Base-by-base conservation (phyloP, 2,888 invertebrate genomes). In the Acronicta alni region DNA sequence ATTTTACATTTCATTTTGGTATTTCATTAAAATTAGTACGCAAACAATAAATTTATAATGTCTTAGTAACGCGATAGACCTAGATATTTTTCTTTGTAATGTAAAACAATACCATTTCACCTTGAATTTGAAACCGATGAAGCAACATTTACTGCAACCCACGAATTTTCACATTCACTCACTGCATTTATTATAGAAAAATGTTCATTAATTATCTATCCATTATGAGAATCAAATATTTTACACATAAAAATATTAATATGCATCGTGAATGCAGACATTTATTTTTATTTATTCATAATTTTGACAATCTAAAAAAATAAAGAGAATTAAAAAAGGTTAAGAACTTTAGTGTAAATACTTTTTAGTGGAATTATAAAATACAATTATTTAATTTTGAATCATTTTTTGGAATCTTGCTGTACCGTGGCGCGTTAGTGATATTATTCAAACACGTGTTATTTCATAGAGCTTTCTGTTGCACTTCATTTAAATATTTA, bases 261-360 rank as follows among this genome's bases (percentile, higher is more conserved):
- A 30, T 38, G 46, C 69, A 67, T 63, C 44, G 41, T 51, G 42
- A 30, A 26, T 35, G 35, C 15, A 43, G 42, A 58, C 26, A 46
- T 46, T 44, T 54, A 53, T 51, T 71, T 71, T 46, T 45, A 45
- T 46, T 42, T 46, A 38, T n/a, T 65, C 38, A 52, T 55, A 72
- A 37, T 66, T 55, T 60, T 68, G 60, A 5, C 23, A 1, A 39
- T 37, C 15, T 38, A 37, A 30, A 43, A 65, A 61, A 15, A 14
- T 8, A 7, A 32, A 12, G 30, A 2, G 1, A 12, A 1, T 32
- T 14, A n/a, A 63, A 69, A 32, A 23, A 70, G 47, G 26, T 48
- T 42, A 17, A 5, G 15, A 45, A 42, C 32, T 61, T 48, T 16
- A 9, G 23, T 3, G 2, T 45, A 26, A 45, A 70, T 45, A 45